A percentile compares a stretch with the other conserved stretches of the same genome.
Conservation (phyloP, 2,888 invertebrate species). For the Himalopsyche anomala region DNA sequence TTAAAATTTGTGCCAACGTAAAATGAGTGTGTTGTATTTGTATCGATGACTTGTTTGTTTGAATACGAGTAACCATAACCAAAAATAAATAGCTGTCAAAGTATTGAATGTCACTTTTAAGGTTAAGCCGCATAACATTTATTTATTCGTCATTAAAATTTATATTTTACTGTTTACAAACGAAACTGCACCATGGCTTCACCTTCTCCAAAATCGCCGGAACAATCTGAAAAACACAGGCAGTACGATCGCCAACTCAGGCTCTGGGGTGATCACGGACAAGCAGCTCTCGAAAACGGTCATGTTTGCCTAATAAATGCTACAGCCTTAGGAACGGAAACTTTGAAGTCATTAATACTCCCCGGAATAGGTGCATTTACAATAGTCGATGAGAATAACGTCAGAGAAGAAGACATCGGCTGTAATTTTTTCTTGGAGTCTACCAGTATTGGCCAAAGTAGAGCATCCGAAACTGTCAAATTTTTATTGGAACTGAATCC, state of each 20-base stretch:
- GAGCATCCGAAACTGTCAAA: conserved; percentile 90
- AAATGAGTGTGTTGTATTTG: too few relatives aligned
- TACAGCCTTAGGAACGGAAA: conserved; percentile 94
- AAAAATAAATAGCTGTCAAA: conserved; percentile 40
- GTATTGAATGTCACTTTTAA: conserved; percentile 45
- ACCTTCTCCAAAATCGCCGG: conserved; percentile 84
- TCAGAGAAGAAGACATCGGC: conserved; percentile 94
- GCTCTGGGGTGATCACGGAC: conserved; percentile 99
- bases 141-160: conserved; percentile 13
- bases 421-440: conserved; percentile 95
- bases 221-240: conserved; percentile 79
- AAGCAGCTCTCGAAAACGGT: conserved; percentile 90
- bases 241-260: conserved; percentile 91
- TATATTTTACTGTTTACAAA: neutral
- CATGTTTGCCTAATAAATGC: conserved; percentile 96
- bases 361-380: conserved; percentile 96
- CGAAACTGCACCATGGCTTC: conserved; percentile 76
- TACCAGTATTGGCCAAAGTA: conserved; percentile 87
- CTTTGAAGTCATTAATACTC: conserved; percentile 94
- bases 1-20: too few relatives aligned
- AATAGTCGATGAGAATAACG: conserved; percentile 90
- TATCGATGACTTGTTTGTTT: neutral
- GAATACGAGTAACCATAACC: neutral
- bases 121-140: conserved; percentile 32
- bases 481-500: conserved; percentile 92